Evolutionary conservation across 2,797 vertebrate genomes (phyloP).

Genomic region (Petrocephalus sullivani): DNA sequence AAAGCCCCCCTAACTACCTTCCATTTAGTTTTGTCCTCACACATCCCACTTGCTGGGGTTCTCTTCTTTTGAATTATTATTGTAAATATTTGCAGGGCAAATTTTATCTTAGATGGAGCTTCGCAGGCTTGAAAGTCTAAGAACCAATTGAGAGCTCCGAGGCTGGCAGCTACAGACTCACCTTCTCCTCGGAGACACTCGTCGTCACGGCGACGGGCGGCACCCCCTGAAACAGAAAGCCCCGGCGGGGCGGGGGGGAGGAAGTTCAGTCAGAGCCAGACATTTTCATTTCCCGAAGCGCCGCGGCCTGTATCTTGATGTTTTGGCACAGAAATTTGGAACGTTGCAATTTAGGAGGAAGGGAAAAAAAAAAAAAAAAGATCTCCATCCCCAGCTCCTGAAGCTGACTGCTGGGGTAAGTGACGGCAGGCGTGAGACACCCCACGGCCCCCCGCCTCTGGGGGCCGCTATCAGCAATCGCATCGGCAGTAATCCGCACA

Average conservation of each 20-base stretch:
- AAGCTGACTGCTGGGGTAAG: neutral
- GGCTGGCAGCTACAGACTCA: conserved; percentile 25
- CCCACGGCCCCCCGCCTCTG: neutral
- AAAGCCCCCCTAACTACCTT: neutral
- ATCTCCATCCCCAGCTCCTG: neutral
- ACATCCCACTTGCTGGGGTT: neutral
- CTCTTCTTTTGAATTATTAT: neutral
- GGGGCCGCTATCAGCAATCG: conserved; percentile 6
- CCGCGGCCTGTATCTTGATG: neutral
- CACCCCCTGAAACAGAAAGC: conserved; percentile 45
- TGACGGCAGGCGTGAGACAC: conserved; percentile 14
- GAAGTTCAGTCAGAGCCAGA: neutral
- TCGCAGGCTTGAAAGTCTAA: neutral
- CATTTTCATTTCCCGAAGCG: neutral
- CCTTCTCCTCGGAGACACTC: conserved; percentile 59
- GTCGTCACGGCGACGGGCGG: conserved; percentile 43
- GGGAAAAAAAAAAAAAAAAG: neutral
- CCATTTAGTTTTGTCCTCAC: neutral
- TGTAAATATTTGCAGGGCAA: neutral
- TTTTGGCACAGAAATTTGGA: conserved; percentile 13
- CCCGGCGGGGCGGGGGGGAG: neutral
- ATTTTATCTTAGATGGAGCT: neutral
- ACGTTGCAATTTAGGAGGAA: neutral
- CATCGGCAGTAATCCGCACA: conserved; percentile 17
- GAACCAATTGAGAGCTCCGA: neutral